phyloP scores from a whole-genome alignment of 1,140 invertebrate species.

The Drosophila kikkawai region DNA sequence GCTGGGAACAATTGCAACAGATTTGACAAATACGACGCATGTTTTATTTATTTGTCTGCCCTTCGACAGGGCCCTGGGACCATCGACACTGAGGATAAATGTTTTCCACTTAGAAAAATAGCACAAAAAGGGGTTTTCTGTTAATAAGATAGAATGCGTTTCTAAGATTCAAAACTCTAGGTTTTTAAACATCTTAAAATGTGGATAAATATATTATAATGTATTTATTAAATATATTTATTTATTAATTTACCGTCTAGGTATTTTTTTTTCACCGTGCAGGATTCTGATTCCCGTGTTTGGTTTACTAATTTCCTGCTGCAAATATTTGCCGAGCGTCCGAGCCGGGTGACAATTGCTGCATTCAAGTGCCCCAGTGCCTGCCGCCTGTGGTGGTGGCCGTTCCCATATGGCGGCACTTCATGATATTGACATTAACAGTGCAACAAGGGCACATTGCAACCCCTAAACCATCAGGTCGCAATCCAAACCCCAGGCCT shows the following conservation, averaged over 20 bases:
- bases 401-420: constrained; percentile 64
- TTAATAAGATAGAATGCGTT: neutral
- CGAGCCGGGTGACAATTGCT: constrained; percentile 74
- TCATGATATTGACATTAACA: constrained; percentile 80
- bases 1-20: constrained; percentile 62
- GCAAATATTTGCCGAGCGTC: constrained; percentile 70
- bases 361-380: constrained; percentile 54
- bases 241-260: neutral
- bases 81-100: constrained; percentile 6
- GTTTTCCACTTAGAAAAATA: neutral
- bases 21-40: constrained; percentile 75
- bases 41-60: constrained; percentile 58
- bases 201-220: neutral
- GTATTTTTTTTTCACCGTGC: constrained; percentile 7
- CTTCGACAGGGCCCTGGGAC: constrained; percentile 19
- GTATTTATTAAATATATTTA: neutral
- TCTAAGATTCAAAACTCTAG: neutral
- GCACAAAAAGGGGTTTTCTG: neutral
- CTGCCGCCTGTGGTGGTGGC: constrained; percentile 12
- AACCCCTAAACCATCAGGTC: constrained; percentile 55
- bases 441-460: constrained; percentile 39
- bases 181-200: neutral
- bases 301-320: constrained; percentile 74
- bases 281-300: constrained; percentile 44
- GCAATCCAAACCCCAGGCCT: neutral